Conservation (phyloP, 1,140 invertebrate genomes). For the Leptopilina clavipes region DNA sequence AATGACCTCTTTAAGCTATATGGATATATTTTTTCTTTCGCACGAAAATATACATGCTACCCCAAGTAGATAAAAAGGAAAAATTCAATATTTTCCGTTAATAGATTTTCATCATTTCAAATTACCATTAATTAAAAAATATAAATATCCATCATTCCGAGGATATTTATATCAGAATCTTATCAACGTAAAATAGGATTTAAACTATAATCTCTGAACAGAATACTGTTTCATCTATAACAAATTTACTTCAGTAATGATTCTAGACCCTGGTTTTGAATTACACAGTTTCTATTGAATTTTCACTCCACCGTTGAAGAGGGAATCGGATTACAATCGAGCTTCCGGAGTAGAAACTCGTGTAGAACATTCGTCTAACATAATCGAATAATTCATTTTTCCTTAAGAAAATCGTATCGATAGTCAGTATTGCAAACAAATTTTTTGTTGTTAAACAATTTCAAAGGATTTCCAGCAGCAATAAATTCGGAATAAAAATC, state of each 20-base stretch:
- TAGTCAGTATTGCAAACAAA: no score
- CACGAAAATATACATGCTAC: neutral
- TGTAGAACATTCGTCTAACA: slow-evolving; percentile 4
- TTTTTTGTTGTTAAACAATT: no score
- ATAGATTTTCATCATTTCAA: no score
- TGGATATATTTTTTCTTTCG: slow-evolving; percentile 6
- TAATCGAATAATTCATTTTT: slow-evolving; percentile 15
- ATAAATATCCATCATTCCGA: neutral
- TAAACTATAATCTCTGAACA: slow-evolving; percentile 10
- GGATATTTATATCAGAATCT: neutral
- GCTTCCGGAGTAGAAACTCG: slow-evolving; percentile 21
- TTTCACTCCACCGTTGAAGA: neutral
- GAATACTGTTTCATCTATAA: slow-evolving; percentile 14
- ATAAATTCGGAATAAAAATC: neutral
- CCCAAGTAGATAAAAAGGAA: neutral
- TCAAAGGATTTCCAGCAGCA: neutral
- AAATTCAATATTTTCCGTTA: no score
- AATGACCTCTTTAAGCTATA: slow-evolving; percentile 5
- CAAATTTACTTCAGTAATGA: slow-evolving; percentile 21
- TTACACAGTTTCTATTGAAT: slow-evolving; percentile 23
- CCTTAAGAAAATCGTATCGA: neutral
- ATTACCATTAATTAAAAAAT: neutral
- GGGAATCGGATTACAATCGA: slow-evolving; percentile 34
- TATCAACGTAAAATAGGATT: slow-evolving; percentile 13
- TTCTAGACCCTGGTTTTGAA: slow-evolving; percentile 17